Evolutionary conservation across 2,797 vertebrate species (phyloP), one percentile per base, ranked within the genome.

Genomic region (Limnodromus scolopaceus): DNA sequence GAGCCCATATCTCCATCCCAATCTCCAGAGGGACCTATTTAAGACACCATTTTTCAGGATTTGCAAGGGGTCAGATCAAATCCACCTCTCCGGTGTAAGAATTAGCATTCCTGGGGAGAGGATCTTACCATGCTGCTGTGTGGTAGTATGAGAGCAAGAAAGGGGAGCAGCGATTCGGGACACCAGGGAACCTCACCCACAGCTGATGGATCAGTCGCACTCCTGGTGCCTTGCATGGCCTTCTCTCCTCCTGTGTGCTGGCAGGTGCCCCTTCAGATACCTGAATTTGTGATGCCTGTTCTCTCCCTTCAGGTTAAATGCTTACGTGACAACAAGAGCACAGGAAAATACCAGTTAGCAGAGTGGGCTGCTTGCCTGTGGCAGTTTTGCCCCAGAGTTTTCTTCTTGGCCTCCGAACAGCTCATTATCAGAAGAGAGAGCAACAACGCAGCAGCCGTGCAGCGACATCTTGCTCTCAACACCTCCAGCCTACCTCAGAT

Each of bases 211-310:
- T 30, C 17, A 25, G 48, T 39, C 3, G 10, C 28, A 28, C 0
- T 1, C 27, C 17, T 45, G 10, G 27, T 16, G 38, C 20, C 38
- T 41, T 36, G 36, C 34, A 20, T 3, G 5, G 34, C 49, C 25
- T 34, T 46, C 39, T 64, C 7, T 16, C 23, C 10, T 70, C 48
- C 65, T 53, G 15, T 18, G 23, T 53, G 51, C 51, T 78, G 69
- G 22, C 0, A 0, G 10, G 27, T 72, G 28, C 28, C 27, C 51
- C 25, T 89, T 86, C 1, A 3, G 34, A 10, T 36, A 15, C 13
- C 2, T 13, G 22, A 63, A 6, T 53, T 69, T 51, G 46, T 46
- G 65, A 55, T 38, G 20, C 2, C 0, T 7, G 7, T 19, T 66
- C 30, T 71, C 71, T 87, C 41, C 34, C 38, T 36, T 51, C 24